Evolutionary conservation across 2,888 invertebrate genomes (phyloP), one percentile per base, ranked within the genome.

Genomic region (Nymphalis urticae): DNA sequence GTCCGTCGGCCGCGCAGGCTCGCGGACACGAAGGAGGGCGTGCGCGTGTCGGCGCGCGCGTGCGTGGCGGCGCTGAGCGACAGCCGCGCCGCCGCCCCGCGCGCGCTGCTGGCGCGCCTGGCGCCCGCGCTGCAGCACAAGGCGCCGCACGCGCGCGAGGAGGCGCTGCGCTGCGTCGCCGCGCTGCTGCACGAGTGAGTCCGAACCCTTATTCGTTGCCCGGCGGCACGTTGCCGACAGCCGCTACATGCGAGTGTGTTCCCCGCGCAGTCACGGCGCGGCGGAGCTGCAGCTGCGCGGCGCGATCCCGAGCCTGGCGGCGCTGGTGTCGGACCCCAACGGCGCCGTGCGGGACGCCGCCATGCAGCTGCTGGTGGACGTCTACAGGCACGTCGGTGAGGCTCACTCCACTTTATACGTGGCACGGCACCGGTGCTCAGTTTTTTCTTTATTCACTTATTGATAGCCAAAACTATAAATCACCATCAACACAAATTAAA

Each of bases 101-200:
- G 90, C n/a, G 81, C 88, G 0, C 77, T 92, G 53, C 82, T 93
- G 3, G 85, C 89, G 17, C 82, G 90, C 4, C 84, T 93, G 42
- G 81, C 79, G 27, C 88, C 89, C 69, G 95, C 95, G 24, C 94
- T 98, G 80, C 94, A 94, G 77, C 98, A 98, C 92, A 98, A 98
- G 91, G 97, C 98, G 85, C 96, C 97, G 80, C 97, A 98, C 93
- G 96, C 98, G 48, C 90, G 98, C 65, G 98, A 98, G 83, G 98
- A 98, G 87, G 96, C 97, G 48, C 93, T 98, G 72, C 93, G 96
- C 76, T 96, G 97, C 76, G 95, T 98, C 76, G 96, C 97, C 72
- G 95, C 96, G 68, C 95, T 97, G 59, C 88, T 98, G 48, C 96
- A 97, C 83, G 95, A 96, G 96, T 97, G 88, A 95, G 96, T 88